Evolutionary conservation across 2,797 vertebrate genomes (phyloP).

Genomic region (Gambusia yucatana): DNA sequence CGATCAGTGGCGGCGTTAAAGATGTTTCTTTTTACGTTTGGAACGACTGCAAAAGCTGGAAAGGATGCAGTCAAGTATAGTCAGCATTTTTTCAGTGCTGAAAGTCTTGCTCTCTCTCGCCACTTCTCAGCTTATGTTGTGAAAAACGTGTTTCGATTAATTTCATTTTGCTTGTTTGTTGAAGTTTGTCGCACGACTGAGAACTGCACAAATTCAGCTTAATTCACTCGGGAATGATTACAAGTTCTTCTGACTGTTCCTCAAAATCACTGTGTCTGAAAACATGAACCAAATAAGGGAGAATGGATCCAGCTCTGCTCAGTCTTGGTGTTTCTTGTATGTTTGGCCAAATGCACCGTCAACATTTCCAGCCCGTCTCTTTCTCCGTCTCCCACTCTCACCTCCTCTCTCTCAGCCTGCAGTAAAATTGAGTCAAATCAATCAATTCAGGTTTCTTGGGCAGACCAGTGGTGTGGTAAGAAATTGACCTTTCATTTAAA

Average conservation of each 20-base stretch:
- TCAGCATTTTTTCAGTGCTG: background rate
- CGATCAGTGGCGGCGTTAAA: background rate
- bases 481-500: conserved; percentile 81
- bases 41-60: background rate
- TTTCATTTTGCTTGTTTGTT: background rate
- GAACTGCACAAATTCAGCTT: background rate
- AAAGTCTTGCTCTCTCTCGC: background rate
- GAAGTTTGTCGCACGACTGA: background rate
- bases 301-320: background rate
- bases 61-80: background rate
- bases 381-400: conserved; percentile 10
- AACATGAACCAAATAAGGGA: background rate
- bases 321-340: background rate
- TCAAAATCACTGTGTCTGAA: background rate
- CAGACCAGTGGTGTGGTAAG: conserved; percentile 79
- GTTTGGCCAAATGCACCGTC: conserved; percentile 4
- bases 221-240: background rate
- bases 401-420: conserved; percentile 44
- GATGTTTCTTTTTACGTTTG: background rate
- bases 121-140: background rate
- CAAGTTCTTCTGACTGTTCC: background rate
- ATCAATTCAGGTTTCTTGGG: conserved; percentile 81
- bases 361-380: conserved; percentile 12
- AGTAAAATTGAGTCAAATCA: conserved; percentile 79
- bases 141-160: background rate